These are phyloP conservation scores for Psephotus haematonotus DNA, from an alignment of 2,113 vertebrate genomes.

Conservation along the genomic window DNA sequence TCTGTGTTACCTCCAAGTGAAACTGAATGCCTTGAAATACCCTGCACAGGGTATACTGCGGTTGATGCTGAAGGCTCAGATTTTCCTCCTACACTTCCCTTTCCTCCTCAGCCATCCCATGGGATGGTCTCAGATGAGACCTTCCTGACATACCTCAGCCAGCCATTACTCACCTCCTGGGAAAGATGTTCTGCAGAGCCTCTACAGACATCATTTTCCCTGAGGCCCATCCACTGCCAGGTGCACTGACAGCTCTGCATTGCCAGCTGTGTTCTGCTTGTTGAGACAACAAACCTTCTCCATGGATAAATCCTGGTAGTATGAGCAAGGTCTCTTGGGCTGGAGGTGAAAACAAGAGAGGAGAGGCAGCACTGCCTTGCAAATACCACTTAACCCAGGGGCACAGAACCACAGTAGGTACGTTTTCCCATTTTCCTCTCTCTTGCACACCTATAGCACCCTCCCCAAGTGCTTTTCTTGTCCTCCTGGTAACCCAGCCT, in stretches of 20 bases:
- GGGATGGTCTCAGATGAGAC: no score
- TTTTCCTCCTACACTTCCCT: not conserved
- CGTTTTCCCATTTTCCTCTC: not conserved
- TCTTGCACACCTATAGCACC: not conserved
- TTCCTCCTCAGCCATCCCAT: not conserved
- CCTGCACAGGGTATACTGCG: not conserved
- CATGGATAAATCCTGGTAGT: not conserved
- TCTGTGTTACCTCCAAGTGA: not conserved
- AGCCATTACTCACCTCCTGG: not conserved
- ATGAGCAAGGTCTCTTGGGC: not conserved
- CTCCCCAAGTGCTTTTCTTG: not conserved
- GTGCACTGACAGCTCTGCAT: not conserved
- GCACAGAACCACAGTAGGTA: not conserved
- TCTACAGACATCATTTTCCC: not conserved
- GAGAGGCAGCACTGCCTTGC: not conserved
- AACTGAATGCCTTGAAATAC: not conserved
- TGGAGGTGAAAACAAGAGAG: not conserved
- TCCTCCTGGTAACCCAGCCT: not conserved
- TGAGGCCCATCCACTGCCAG: accelerated
- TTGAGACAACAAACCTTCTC: not conserved
- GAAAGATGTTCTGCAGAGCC: not conserved
- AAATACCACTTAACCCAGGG: not conserved
- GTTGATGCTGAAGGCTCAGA: not conserved
- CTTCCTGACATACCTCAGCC: not conserved
- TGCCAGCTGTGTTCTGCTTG: not conserved